Evolutionary conservation across 1,140 invertebrate genomes (phyloP).

Genomic region (Cydia strobilella): DNA sequence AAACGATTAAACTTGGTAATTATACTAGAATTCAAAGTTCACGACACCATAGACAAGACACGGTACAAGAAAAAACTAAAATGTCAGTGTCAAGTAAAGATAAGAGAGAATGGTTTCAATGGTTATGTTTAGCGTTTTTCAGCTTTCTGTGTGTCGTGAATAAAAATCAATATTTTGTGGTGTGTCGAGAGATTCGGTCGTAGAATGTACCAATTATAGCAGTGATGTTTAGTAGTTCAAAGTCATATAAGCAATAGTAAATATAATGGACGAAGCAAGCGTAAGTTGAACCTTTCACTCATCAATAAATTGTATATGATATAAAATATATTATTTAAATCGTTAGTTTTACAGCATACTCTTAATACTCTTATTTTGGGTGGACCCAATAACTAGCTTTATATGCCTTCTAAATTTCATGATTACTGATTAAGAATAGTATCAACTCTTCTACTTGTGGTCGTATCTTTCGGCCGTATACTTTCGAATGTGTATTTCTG

Average conservation of each 20-base stretch:
- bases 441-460: background rate
- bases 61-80: background rate
- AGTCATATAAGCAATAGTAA: conserved; percentile 1
- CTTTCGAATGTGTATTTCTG: background rate
- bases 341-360: no score
- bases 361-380: background rate
- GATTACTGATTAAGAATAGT: background rate
- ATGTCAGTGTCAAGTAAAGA: background rate
- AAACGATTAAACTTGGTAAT: conserved; percentile 1
- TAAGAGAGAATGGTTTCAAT: no score
- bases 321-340: no score
- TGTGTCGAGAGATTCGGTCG: background rate
- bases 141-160: background rate
- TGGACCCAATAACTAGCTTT: background rate
- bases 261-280: conserved; percentile 49
- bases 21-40: background rate
- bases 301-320: background rate
- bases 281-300: conserved; percentile 39
- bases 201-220: conserved; percentile 26
- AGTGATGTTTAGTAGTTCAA: conserved; percentile 8
- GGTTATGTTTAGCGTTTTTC: background rate
- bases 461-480: background rate
- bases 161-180: conserved; percentile 32
- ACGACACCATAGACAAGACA: background rate
- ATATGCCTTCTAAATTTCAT: background rate